Evolutionary conservation across 1,140 invertebrate genomes (phyloP), one percentile per base, ranked within the genome.

Genomic region (Paraescarpia echinospica): DNA sequence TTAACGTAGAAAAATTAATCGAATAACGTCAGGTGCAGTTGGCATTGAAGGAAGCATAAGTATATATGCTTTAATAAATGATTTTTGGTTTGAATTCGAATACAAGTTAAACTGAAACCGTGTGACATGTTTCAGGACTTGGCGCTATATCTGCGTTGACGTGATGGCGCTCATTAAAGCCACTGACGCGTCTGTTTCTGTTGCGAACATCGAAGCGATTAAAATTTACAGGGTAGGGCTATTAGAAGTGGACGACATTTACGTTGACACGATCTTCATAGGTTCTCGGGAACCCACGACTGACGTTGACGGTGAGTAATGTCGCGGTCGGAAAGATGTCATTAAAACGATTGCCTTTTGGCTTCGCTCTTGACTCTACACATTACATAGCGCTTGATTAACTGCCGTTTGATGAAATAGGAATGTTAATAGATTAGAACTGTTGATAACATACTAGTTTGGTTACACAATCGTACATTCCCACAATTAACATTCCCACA

Each of bases 201-300:
- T 35, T 33, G 89, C 27, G 18, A 35, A 34, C 33, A 34, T 90
- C 4, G 35, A 90, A 35, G 33, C 14, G 89, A 35, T 35, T 4
- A 34, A 33, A 34, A 90, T 90, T 34, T 34, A 14, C 33, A 12
- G 89, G 89, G n/a, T 34, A n/a, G n/a, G n/a, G n/a, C n/a, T n/a
- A 12, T 77, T 77, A 77, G 89, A 22, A 90, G 35, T n/a, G 2
- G 33, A 34, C 34, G 89, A 90, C 35, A 34, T 90, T 5, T 6
- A 34, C 89, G 89, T 90, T 31, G 89, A 90, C 89, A 90, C 33
- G 18, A 35, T 90, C 8, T 90, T 18, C 89, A n/a, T 90, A 18
- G 89, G 89, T 5, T 90, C 89, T 31, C 8, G 33, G n/a, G 89
- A 90, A 90, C 89, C 89, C 14, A 90, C 89, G 33, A 31, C 33